Evolutionary conservation across 2,797 vertebrate species (phyloP).

Genomic region (Iguana delicatissima): DNA sequence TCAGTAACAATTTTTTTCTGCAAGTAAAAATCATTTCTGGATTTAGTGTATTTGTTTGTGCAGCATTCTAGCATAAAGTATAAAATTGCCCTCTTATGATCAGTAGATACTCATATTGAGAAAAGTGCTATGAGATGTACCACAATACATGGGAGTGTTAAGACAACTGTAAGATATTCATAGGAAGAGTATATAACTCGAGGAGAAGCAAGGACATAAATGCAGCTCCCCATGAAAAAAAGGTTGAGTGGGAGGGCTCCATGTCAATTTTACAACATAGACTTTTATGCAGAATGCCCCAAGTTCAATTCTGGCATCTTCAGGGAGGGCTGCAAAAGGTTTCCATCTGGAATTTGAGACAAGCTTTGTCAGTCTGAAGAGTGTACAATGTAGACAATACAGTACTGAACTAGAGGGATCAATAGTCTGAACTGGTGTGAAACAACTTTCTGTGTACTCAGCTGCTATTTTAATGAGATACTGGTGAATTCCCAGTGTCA

Average conservation of each 20-base stretch:
- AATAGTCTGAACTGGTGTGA: neutral
- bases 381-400: neutral
- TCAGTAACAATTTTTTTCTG: neutral
- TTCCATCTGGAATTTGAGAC: neutral
- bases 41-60: neutral
- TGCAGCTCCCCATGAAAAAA: neutral
- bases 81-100: neutral
- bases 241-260: fast-evolving
- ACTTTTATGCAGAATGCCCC: neutral
- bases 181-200: neutral
- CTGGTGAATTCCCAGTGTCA: neutral
- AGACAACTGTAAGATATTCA: neutral
- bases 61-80: neutral
- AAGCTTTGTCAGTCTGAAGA: neutral
- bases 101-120: neutral
- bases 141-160: neutral
- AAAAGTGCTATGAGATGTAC: neutral
- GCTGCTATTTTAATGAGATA: neutral
- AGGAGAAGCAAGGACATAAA: neutral
- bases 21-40: neutral
- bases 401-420: neutral
- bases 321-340: no score
- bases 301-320: neutral
- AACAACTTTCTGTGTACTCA: neutral
- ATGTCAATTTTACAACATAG: neutral